phyloP scores from a whole-genome alignment of 2,888 invertebrate species.

The Luperina nickerlii region DNA sequence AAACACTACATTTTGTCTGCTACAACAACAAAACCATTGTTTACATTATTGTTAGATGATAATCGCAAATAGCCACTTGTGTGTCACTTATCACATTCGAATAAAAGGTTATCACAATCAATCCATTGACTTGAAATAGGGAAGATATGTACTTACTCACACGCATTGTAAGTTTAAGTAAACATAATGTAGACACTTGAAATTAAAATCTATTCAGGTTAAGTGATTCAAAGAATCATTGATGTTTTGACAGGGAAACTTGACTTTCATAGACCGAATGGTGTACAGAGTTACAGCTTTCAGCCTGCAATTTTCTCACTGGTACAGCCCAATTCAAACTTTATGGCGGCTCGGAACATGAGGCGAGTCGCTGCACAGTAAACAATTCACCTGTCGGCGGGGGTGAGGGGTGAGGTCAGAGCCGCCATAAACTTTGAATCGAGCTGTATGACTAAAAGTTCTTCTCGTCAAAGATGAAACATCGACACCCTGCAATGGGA shows the following conservation, averaged over 20 bases:
- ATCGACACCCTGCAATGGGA: background rate
- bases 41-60: constrained; percentile 14
- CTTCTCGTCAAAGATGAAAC: background rate
- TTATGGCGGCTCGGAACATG: too few species aligned
- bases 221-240: background rate
- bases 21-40: background rate
- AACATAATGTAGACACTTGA: constrained; percentile 13
- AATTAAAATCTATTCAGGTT: constrained; percentile 14
- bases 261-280: background rate
- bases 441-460: background rate
- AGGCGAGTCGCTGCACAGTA: too few species aligned
- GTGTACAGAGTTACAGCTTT: background rate
- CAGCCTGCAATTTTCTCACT: background rate
- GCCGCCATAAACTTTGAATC: too few species aligned
- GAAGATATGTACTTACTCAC: background rate
- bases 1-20: background rate
- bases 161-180: constrained; percentile 5
- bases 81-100: constrained; percentile 18
- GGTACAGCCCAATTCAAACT: background rate
- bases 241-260: background rate
- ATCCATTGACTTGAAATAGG: constrained; percentile 29
- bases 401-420: too few species aligned
- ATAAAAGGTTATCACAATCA: constrained; percentile 46
- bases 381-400: too few species aligned
- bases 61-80: constrained; percentile 24